Base-by-base conservation (phyloP, 2,888 invertebrate genomes). In the Leptinotarsa rubiginosa region DNA sequence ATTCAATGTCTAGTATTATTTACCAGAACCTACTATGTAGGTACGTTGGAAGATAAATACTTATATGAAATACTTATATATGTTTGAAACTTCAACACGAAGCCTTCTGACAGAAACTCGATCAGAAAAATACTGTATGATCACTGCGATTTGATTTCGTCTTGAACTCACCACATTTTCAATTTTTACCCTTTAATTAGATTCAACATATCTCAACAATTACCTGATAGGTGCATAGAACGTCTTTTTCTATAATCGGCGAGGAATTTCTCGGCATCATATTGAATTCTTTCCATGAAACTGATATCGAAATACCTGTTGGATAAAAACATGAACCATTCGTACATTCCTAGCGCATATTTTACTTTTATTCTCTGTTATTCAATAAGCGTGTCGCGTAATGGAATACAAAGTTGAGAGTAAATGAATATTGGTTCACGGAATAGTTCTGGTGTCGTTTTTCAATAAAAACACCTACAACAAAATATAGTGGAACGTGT, bases 161-260 rank as follows among this genome's bases (percentile, higher is more conserved):
- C 31, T 31, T 31, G 41, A 25, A 41, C 41, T 62, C 62, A 62
- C 62, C 62, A 62, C n/a, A 62, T 41, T 62, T 62, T 62, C 16
- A 41, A 62, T 3, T n/a, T n/a, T 15, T 2, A 16, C 62, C 25
- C n/a, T 62, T 31, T 41, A n/a, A n/a, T n/a, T 41, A 31, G 16
- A 31, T 41, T 7, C 16, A 31, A 16, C 16, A 67, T 16, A 50
- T 25, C 54, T 72, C 78, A 67, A 49, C 25, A 67, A 49, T 15
- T 88, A 93, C 93, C 90, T 93, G 91, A 83, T 93, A 92, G 62
- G 92, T 92, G 82, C 92, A 92, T 81, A 91, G 88, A 82, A 91
- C 90, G 81, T 93, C 90, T 86, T 91, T 93, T 87, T 93, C 92
- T 87, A 92, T 91, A 83, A 92, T 87, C 67, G 92, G 92, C 80